phyloP scores from a whole-genome alignment of 2,113 vertebrate species.

The Caloenas nicobarica region DNA sequence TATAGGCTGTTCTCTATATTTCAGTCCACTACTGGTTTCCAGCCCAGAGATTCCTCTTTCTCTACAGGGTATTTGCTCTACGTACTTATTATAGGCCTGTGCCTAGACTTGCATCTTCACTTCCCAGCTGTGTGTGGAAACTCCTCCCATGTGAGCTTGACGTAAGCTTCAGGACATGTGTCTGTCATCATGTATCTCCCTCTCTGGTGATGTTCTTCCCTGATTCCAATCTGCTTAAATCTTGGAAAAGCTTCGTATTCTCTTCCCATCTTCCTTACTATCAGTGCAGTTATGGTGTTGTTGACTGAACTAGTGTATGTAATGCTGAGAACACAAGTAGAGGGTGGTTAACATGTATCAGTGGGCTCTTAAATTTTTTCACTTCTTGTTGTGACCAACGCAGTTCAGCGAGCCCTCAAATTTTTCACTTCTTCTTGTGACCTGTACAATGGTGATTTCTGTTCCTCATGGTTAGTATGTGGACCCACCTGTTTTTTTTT shows the following conservation, averaged over 20 bases:
- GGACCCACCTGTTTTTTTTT: neutral
- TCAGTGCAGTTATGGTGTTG: neutral
- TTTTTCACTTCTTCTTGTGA: neutral
- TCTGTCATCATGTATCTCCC: neutral
- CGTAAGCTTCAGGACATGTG: neutral
- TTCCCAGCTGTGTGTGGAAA: neutral
- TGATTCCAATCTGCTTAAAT: neutral
- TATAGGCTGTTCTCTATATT: neutral
- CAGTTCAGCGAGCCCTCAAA: neutral
- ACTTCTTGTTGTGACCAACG: neutral
- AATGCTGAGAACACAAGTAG: neutral
- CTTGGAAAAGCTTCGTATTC: neutral
- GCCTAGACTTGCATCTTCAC: neutral
- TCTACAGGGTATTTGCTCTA: neutral
- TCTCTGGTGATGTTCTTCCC: neutral
- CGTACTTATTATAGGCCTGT: neutral
- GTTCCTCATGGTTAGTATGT: neutral
- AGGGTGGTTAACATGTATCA: rapidly evolving
- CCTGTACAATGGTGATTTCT: neutral
- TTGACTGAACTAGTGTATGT: neutral
- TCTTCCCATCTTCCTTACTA: neutral
- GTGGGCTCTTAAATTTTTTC: neutral
- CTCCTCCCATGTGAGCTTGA: neutral
- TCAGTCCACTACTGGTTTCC: neutral
- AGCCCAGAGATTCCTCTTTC: neutral